Conservation (phyloP, 2,113 vertebrate species). For the Bungarus multicinctus region DNA sequence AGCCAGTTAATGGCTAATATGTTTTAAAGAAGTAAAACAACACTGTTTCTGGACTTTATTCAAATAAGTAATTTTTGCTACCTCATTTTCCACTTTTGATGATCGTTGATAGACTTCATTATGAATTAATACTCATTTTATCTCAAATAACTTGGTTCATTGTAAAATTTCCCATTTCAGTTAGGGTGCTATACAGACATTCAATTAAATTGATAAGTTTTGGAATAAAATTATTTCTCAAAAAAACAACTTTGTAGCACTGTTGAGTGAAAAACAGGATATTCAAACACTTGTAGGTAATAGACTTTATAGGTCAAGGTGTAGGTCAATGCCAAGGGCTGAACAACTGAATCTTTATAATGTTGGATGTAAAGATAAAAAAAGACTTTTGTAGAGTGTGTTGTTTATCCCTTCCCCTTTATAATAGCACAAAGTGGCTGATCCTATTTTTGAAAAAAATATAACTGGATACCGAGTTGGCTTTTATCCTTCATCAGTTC, state of each 20-base stretch:
- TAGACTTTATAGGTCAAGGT: slow-evolving; percentile 51
- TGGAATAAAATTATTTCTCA: slow-evolving; percentile 23
- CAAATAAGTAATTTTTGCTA: fast-evolving
- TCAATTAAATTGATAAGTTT: slow-evolving; percentile 35
- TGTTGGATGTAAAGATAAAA: slow-evolving; percentile 46
- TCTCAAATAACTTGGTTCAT: slow-evolving; percentile 8
- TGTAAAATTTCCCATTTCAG: slow-evolving; percentile 24
- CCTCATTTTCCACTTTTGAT: neutral
- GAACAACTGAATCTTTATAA: slow-evolving; percentile 51
- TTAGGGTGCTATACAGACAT: slow-evolving; percentile 38
- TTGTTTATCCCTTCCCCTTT: slow-evolving; percentile 52
- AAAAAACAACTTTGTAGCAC: slow-evolving; percentile 28
- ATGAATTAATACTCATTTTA: slow-evolving; percentile 35
- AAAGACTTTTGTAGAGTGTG: slow-evolving; percentile 42
- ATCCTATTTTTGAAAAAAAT: slow-evolving; percentile 54
- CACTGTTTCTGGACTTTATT: neutral
- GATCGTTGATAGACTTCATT: neutral
- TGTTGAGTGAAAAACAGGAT: slow-evolving; percentile 37
- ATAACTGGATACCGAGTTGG: slow-evolving; percentile 49
- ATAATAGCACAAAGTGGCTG: slow-evolving; percentile 41
- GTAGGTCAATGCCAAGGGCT: slow-evolving; percentile 54
- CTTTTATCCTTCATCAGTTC: slow-evolving; percentile 61
- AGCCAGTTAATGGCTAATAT: slow-evolving; percentile 2
- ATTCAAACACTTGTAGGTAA: slow-evolving; percentile 48
- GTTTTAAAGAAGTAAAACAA: neutral